phyloP scores from a whole-genome alignment of 2,888 invertebrate species.

The Phanerotoma sp. region DNA sequence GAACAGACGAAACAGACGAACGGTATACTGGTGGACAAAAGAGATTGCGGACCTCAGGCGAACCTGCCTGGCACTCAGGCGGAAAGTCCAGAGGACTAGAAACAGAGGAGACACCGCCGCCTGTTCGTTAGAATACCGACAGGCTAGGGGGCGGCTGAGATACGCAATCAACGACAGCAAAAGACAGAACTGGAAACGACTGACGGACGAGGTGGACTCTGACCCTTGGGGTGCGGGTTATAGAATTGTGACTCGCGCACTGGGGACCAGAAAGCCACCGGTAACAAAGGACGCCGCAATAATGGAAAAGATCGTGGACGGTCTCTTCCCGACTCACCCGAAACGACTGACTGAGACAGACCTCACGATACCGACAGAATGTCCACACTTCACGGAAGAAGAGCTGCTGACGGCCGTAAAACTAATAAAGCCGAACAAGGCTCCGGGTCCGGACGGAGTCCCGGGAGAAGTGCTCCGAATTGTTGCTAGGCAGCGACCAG shows the following conservation, averaged over 20 bases:
- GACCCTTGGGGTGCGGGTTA: slow-evolving; percentile 12
- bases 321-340: slow-evolving; percentile 8
- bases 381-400: slow-evolving; percentile 5
- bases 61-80: neutral
- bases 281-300: slow-evolving; percentile 2
- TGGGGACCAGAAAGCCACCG: slow-evolving; percentile 5
- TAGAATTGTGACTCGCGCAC: slow-evolving; percentile 4
- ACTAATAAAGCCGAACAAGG: slow-evolving; percentile 19
- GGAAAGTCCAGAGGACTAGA: too few relatives aligned
- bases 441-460: slow-evolving; percentile 24
- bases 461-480: slow-evolving; percentile 15
- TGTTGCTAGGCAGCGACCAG: slow-evolving; percentile 10
- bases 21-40: neutral
- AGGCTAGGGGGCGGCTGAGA: slow-evolving; percentile 7
- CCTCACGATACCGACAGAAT: neutral
- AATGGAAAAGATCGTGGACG: slow-evolving; percentile 10
- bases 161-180: slow-evolving; percentile 8
- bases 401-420: slow-evolving; percentile 13
- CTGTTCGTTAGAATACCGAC: slow-evolving; percentile 5
- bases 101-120: neutral
- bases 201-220: slow-evolving; percentile 1
- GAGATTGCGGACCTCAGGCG: neutral
- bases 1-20: too few relatives aligned
- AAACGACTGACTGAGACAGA: neutral
- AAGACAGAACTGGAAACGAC: slow-evolving; percentile 1